Base-by-base conservation (phyloP, 2,113 vertebrate genomes). In the Halichoeres trimaculatus region DNA sequence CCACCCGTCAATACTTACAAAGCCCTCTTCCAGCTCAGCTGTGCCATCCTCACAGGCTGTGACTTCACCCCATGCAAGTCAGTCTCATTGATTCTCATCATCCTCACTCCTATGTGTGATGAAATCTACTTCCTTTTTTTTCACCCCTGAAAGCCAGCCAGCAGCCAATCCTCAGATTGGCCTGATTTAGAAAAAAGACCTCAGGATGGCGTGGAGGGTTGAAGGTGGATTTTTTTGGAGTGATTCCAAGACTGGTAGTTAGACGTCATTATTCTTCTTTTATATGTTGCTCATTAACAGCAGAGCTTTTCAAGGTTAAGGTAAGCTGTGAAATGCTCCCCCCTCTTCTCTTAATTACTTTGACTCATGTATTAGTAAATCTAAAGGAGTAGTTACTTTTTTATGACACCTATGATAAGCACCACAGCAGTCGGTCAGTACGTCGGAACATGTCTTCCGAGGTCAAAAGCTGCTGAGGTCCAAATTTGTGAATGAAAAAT, bases 281-380 rank as follows among this genome's bases (percentile, higher is more conserved):
- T 68, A 20, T 8, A 22, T 54, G 85, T 63, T 87, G 78, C 91
- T 90, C 87, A 85, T 90, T 86, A 87, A 74, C 71, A 61, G 11
- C 55, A 68, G 85, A 87, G 90, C 73, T 87, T 0, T 54, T 87
- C 87, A 88, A 73, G 89, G 80, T 89, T 89, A 90, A 69, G 86
- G 74, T 65, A 54, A 70, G 60, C 69, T 82, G 93, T 65, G 35
- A 78, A 91, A 83, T 38, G 80, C 87, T 87, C 88, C 50, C 80
- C 64, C 80, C 69, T 68, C 65, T 64, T 12, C 52, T 58, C 82
- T 66, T 88, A 93, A 92, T 93, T 93, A 93, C 65, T 72, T 88
- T 87, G 60, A 89, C 79, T 79, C 48, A 89, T 76, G 82, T 19
- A 79, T 83, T 88, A 85, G 70, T 73, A 78, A 83, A 83, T 83